phyloP scores from a whole-genome alignment of 2,113 vertebrate genomes.

The Hemichromis elongatus region DNA sequence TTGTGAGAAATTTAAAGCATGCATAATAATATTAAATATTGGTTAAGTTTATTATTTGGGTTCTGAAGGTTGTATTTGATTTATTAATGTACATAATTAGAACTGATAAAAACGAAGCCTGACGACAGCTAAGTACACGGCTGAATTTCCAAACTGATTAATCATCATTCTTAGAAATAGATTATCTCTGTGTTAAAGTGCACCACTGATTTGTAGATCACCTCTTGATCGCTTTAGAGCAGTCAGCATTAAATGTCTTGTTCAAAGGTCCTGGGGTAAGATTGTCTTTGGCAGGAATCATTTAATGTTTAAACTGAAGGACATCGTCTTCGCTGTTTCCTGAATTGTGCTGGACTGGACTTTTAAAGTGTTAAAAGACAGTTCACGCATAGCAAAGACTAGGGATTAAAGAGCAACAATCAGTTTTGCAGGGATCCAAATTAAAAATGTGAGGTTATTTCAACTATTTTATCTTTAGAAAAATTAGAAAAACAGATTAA shows the following conservation, averaged over 20 bases:
- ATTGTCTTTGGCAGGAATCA: background rate
- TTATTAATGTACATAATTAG: background rate
- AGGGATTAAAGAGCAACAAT: background rate
- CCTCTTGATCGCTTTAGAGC: background rate
- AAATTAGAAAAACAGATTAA: background rate
- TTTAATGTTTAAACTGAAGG: constrained; percentile 43
- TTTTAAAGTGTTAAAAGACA: background rate
- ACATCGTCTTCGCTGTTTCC: background rate
- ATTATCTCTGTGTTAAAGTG: background rate
- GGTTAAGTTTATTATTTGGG: background rate
- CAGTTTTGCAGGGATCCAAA: background rate
- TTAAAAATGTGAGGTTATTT: background rate
- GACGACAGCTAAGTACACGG: background rate
- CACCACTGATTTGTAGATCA: background rate
- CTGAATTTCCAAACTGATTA: background rate
- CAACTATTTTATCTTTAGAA: background rate
- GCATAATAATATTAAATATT: background rate
- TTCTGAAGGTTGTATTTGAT: background rate
- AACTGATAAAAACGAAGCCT: background rate
- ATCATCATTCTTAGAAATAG: background rate
- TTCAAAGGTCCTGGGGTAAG: constrained; percentile 34
- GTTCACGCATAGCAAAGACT: background rate
- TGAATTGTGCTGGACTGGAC: background rate
- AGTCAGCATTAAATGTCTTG: background rate
- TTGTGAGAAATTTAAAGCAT: background rate